Conservation (phyloP, 2,888 invertebrate genomes). For the Leptinotarsa peninsularis region DNA sequence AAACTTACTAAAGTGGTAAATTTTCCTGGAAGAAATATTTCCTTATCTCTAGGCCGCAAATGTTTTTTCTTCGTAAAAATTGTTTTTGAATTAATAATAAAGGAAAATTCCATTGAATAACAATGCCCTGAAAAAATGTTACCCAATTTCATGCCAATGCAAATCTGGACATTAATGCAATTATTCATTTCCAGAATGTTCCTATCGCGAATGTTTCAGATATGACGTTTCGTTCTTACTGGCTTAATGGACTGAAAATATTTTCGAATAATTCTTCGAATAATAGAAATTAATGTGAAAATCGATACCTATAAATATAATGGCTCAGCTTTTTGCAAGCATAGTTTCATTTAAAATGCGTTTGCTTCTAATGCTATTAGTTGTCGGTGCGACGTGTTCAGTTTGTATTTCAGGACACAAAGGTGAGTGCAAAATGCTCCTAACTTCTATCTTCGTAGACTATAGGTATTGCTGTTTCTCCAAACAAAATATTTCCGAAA, state of each 20-base stretch:
- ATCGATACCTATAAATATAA: not conserved
- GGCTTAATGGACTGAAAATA: not conserved
- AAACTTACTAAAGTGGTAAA: too few species aligned
- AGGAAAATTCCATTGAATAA: conserved; percentile 3
- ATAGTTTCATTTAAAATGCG: not conserved
- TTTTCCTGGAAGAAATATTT: too few species aligned
- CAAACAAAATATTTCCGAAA: too few species aligned
- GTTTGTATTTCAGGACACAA: not conserved
- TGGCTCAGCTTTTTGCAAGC: not conserved
- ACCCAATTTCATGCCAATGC: conserved; percentile 14
- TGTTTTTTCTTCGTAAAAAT: not conserved
- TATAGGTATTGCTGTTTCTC: too few species aligned
- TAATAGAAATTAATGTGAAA: not conserved
- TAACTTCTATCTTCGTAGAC: too few species aligned
- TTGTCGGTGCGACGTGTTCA: not conserved
- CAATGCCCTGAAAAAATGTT: not conserved
- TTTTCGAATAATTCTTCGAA: not conserved
- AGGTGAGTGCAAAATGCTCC: not conserved
- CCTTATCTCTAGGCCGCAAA: too few species aligned
- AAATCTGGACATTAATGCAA: not conserved
- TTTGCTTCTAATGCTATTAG: not conserved
- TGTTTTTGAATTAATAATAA: conserved; percentile 1
- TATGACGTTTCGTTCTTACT: not conserved
- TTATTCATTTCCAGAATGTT: conserved; percentile 7
- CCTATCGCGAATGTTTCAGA: conserved; percentile 13